phyloP scores from a whole-genome alignment of 2,797 vertebrate species.

The Falco concolor region DNA sequence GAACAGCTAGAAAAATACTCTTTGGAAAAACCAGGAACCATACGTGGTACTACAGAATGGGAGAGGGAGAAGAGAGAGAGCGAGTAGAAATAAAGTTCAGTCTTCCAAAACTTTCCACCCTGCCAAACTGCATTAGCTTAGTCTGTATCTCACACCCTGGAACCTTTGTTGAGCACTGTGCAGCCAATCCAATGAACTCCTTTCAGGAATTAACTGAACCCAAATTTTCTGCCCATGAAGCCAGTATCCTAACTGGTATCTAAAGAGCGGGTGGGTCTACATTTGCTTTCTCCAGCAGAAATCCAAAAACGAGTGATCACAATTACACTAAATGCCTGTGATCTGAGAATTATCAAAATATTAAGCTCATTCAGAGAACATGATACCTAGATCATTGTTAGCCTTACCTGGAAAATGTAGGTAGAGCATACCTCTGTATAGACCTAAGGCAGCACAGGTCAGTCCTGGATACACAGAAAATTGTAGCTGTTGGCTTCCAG shows the following conservation, averaged over 20 bases:
- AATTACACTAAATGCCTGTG: neutral
- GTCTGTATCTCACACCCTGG: neutral
- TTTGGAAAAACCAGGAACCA: neutral
- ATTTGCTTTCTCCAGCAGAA: neutral
- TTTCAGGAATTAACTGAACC: neutral
- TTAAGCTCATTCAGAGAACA: neutral
- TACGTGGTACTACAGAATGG: neutral
- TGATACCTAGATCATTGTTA: neutral
- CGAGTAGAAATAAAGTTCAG: neutral
- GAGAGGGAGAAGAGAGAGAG: neutral
- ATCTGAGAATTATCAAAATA: neutral
- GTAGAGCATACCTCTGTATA: no score
- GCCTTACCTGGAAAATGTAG: neutral
- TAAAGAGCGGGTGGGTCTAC: neutral
- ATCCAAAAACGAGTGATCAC: neutral
- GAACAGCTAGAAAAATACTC: neutral
- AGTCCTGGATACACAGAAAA: neutral
- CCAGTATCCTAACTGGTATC: neutral
- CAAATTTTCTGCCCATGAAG: neutral
- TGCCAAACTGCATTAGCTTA: neutral
- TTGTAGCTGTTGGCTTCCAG: neutral
- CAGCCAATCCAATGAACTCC: neutral
- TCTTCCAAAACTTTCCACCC: neutral
- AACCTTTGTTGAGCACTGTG: neutral
- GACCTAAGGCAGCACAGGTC: neutral